phyloP scores from a whole-genome alignment of 1,140 invertebrate species.

The Anastrepha obliqua region DNA sequence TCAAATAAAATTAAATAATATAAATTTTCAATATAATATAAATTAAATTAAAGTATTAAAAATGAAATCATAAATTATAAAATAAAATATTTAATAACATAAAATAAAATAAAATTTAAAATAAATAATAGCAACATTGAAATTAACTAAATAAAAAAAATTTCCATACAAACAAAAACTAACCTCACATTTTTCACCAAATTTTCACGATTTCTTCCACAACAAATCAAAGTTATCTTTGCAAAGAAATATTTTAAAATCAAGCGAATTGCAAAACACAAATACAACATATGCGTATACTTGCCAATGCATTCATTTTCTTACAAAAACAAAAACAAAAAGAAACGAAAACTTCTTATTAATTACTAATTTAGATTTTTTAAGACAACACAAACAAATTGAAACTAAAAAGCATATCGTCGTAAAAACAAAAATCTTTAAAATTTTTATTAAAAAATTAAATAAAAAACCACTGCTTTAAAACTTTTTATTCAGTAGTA shows the following conservation, averaged over 20 bases:
- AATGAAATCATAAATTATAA: slow-evolving; percentile 53
- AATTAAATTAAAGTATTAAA: slow-evolving; percentile 18
- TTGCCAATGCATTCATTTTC: slow-evolving; percentile 25
- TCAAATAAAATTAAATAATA: slow-evolving; percentile 41
- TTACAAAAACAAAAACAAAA: background rate
- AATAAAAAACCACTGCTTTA: background rate
- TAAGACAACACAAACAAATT: slow-evolving; percentile 58
- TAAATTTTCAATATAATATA: background rate
- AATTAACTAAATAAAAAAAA: slow-evolving; percentile 48
- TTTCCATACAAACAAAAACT: background rate
- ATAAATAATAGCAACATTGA: slow-evolving; percentile 1
- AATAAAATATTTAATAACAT: background rate
- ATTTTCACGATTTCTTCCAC: slow-evolving; percentile 19
- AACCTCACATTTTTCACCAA: slow-evolving; percentile 33
- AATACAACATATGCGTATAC: background rate
- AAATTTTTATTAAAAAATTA: slow-evolving; percentile 8
- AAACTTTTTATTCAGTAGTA: background rate
- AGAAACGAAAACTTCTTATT: too few species aligned
- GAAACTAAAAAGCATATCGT: slow-evolving; percentile 52
- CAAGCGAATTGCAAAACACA: slow-evolving; percentile 55
- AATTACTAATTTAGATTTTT: slow-evolving; percentile 55
- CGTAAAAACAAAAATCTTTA: slow-evolving; percentile 50
- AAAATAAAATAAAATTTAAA: slow-evolving; percentile 14
- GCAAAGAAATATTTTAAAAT: background rate
- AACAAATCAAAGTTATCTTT: background rate